Conservation (phyloP, 2,888 invertebrate genomes). For the Xestia xanthographa region DNA sequence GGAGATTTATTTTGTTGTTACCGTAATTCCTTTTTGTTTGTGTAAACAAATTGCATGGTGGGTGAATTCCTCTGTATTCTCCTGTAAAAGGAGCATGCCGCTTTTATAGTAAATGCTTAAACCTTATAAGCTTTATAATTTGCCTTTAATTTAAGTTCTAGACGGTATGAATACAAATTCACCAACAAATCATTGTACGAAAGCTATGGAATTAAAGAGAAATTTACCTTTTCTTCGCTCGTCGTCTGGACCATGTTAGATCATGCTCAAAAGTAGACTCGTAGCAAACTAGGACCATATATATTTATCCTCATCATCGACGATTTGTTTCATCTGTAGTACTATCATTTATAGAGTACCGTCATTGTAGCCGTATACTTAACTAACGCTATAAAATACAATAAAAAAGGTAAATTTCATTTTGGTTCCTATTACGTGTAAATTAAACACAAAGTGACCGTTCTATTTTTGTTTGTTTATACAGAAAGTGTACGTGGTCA, state of each 20-base stretch:
- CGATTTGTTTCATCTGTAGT: neutral
- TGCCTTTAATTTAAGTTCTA: constrained; percentile 24
- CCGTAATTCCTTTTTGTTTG: constrained; percentile 7
- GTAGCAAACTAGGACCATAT: neutral
- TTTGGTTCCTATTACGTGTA: neutral
- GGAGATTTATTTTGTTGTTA: constrained; percentile 9
- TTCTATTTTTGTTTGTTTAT: constrained; percentile 69
- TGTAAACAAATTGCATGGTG: constrained; percentile 40
- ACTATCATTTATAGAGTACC: neutral
- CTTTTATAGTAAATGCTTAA: constrained; percentile 29
- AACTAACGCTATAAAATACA: neutral
- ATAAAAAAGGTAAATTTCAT: constrained; percentile 38
- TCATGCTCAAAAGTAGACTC: neutral
- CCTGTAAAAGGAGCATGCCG: constrained; percentile 31
- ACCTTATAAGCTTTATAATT: constrained; percentile 4
- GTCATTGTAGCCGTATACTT: neutral
- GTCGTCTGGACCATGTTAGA: neutral
- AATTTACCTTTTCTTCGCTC: constrained; percentile 25
- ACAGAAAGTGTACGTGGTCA: constrained; percentile 95
- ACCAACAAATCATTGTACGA: neutral
- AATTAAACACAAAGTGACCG: constrained; percentile 18
- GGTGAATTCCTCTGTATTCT: constrained; percentile 5
- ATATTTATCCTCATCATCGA: neutral
- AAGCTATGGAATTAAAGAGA: constrained; percentile 24
- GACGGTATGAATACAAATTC: neutral